Conservation (phyloP, 2,113 vertebrate species). For the Todiramphus chloris region DNA sequence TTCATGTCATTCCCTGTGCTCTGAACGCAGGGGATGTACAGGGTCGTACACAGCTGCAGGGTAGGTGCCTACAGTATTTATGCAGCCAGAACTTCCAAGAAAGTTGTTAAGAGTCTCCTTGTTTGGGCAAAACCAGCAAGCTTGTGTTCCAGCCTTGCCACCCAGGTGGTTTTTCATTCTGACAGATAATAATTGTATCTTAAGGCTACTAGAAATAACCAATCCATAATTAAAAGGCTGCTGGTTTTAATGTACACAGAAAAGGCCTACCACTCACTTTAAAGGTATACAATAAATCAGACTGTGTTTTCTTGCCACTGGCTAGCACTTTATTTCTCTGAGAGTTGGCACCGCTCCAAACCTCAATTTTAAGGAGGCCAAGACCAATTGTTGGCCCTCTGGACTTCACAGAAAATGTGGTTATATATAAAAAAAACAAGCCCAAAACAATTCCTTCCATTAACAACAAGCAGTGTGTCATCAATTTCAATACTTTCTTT, state of each 20-base stretch:
- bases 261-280: constrained; percentile 16
- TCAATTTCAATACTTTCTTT: neutral
- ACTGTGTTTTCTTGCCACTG: constrained; percentile 42
- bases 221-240: constrained; percentile 58
- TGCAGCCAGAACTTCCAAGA: neutral
- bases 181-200: constrained; percentile 40
- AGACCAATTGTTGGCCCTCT: neutral
- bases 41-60: neutral
- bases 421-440: neutral
- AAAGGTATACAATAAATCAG: constrained; percentile 45
- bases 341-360: constrained; percentile 3
- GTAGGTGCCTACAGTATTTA: neutral
- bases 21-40: neutral
- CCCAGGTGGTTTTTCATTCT: neutral
- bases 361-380: constrained; percentile 2
- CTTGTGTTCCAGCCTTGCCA: neutral
- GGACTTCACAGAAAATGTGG: neutral
- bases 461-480: neutral
- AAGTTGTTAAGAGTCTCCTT: neutral
- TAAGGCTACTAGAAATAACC: constrained; percentile 37
- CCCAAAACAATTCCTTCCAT: neutral
- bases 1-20: neutral
- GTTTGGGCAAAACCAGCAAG: neutral
- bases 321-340: constrained; percentile 42
- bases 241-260: constrained; percentile 20